Conservation (phyloP, 2,113 vertebrate genomes). For the Steatornis caripensis region DNA sequence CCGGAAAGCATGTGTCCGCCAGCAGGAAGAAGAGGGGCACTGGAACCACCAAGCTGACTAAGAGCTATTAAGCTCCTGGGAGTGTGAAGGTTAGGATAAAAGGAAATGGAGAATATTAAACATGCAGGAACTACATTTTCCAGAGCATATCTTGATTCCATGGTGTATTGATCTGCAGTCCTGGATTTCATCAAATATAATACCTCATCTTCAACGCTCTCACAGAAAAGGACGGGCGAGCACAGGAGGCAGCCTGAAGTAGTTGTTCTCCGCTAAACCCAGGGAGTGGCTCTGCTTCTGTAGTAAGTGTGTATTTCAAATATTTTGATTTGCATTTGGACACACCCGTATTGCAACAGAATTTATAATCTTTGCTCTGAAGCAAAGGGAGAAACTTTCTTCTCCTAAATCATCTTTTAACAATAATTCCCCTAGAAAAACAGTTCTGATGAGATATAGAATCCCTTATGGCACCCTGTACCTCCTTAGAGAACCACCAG, state of each 20-base stretch:
- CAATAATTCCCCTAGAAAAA: neutral
- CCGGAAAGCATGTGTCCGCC: conserved; percentile 68
- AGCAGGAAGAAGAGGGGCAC: conserved; percentile 49
- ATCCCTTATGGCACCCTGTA: neutral
- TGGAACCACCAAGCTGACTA: conserved; percentile 50
- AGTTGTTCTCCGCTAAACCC: neutral
- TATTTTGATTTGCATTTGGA: neutral
- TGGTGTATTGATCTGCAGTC: conserved; percentile 29
- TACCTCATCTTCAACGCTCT: neutral
- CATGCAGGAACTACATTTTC: conserved; percentile 69
- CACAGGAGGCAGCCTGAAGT: neutral
- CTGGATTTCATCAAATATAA: conserved; percentile 67
- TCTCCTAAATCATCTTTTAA: neutral
- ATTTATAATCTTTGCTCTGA: neutral
- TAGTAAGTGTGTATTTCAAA: neutral
- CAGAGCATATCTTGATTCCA: conserved; percentile 60
- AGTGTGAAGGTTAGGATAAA: conserved; percentile 62
- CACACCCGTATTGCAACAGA: neutral
- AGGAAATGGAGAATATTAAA: conserved; percentile 56
- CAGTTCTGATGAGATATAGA: neutral
- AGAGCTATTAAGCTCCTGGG: conserved; percentile 60
- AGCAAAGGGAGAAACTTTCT: neutral
- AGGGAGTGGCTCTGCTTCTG: neutral
- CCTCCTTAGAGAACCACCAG: neutral
- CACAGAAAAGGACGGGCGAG: neutral